These are phyloP conservation scores for Argyresthia albistria DNA, from an alignment of 2,888 invertebrate species.

Conservation along the genomic window DNA sequence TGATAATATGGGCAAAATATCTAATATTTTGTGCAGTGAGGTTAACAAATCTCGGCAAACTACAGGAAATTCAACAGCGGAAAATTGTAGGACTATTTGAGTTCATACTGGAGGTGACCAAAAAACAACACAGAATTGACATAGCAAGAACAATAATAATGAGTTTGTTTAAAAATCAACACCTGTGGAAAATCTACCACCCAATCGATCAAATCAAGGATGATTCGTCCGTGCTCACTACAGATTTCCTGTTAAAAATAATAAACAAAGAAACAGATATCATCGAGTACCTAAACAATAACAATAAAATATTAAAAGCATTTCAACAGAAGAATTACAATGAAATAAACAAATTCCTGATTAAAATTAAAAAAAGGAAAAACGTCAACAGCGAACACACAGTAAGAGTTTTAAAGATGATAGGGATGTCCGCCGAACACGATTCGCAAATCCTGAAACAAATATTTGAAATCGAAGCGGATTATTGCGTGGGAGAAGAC, in stretches of 20 bases:
- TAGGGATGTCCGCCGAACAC: constrained; percentile 49
- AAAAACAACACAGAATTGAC: constrained; percentile 36
- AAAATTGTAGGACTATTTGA: constrained; percentile 39
- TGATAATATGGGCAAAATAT: constrained; percentile 55
- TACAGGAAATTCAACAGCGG: constrained; percentile 28
- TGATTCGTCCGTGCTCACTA: constrained; percentile 31
- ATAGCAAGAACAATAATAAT: constrained; percentile 37
- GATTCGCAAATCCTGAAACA: constrained; percentile 49
- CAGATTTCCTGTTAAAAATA: constrained; percentile 42
- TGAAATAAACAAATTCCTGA: constrained; percentile 53
- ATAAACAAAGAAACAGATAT: constrained; percentile 35
- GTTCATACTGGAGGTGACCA: constrained; percentile 36
- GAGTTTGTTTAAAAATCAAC: constrained; percentile 46
- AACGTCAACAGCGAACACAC: constrained; percentile 41
- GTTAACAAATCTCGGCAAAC: constrained; percentile 35
- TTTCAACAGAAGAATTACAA: constrained; percentile 69
- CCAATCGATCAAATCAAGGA: constrained; percentile 41
- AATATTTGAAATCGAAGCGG: constrained; percentile 38
- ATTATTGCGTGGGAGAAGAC: constrained; percentile 50
- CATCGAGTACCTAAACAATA: constrained; percentile 36
- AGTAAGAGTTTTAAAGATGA: constrained; percentile 47
- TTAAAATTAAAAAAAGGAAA: constrained; percentile 53
- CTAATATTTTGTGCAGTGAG: constrained; percentile 47
- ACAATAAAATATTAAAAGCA: constrained; percentile 46
- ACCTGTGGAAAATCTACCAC: constrained; percentile 47